Evolutionary conservation across 2,888 invertebrate species (phyloP), one percentile per base, ranked within the genome.

Genomic region (Galeruca laticollis): DNA sequence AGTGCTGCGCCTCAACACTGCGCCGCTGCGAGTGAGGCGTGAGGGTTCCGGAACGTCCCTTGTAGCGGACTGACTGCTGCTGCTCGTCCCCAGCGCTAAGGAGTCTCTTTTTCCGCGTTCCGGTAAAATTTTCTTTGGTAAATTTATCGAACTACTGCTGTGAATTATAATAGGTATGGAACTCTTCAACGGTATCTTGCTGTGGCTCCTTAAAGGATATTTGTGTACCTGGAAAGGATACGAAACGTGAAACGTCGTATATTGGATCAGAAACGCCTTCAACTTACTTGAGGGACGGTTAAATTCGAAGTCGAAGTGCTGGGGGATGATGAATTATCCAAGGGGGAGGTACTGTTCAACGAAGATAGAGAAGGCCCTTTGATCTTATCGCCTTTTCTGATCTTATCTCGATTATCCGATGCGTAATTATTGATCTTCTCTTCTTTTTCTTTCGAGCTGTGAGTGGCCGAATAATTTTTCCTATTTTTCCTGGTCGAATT

Each of bases 51-150:
- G 73, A 60, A 75, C 75, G 73, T 61, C 72, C 66, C 69, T 60
- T 37, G 82, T 76, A 59, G 74, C 76, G 49, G 77, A 81, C 78
- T 73, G 82, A 77, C 70, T 74, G 73, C 37, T 74, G 73, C 37
- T 68, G 47, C 79, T 75, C 83, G 88, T 88, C 87, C 88, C 87
- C 87, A 89, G 89, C 83, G 87, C 86, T 83, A 86, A 87, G 83
- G 87, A 86, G 78, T 85, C 79, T 68, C 78, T 70, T 73, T 77
- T 77, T 69, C 77, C 75, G 37, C 76, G 71, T 68, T 74, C 76
- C 54, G 73, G 73, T 62, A 71, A 74, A 63, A 68, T 71, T 60
- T 69, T 75, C 52, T 63, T 72, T 8, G 64, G 33, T 26, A 59
- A 68, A 43, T 49, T 62, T 3, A 62, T 43, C 54, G 62, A 54